These are phyloP conservation scores for Nephila pilipes DNA, from an alignment of 1,140 invertebrate genomes.

Conservation along the genomic window DNA sequence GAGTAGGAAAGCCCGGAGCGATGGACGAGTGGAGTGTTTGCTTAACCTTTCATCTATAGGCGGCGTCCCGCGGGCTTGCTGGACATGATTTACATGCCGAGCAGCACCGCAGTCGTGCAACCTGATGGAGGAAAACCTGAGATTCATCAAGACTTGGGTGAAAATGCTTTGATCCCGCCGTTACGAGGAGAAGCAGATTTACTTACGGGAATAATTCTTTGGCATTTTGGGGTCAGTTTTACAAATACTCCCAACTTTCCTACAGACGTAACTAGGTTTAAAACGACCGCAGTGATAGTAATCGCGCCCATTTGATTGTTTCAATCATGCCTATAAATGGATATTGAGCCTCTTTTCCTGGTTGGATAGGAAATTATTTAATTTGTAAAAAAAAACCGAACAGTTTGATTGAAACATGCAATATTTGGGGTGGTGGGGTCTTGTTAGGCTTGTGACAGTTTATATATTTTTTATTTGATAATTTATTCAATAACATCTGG, in stretches of 20 bases:
- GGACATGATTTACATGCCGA: constrained; percentile 70
- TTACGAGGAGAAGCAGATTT: not conserved
- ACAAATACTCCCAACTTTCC: not conserved
- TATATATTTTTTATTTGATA: no score
- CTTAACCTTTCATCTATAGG: constrained; percentile 70
- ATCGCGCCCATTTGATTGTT: not conserved
- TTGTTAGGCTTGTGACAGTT: no score
- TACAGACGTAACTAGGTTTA: not conserved
- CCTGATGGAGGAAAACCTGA: not conserved
- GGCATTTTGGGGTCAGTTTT: not conserved
- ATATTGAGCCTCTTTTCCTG: not conserved
- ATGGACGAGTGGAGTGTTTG: constrained; percentile 63
- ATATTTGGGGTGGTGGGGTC: no score
- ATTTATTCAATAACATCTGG: no score
- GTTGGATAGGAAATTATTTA: no score
- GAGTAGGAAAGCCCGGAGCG: constrained; percentile 13
- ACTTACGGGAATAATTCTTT: not conserved
- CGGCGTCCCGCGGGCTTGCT: constrained; percentile 37
- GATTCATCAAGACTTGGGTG: not conserved
- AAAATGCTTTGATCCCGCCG: not conserved
- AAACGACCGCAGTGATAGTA: no score
- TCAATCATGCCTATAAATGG: not conserved
- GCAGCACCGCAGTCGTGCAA: constrained; percentile 18
- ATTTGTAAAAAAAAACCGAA: no score
- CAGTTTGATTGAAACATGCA: no score